Base-by-base conservation (phyloP, 2,113 vertebrate species). In the Mohoua ochrocephala region DNA sequence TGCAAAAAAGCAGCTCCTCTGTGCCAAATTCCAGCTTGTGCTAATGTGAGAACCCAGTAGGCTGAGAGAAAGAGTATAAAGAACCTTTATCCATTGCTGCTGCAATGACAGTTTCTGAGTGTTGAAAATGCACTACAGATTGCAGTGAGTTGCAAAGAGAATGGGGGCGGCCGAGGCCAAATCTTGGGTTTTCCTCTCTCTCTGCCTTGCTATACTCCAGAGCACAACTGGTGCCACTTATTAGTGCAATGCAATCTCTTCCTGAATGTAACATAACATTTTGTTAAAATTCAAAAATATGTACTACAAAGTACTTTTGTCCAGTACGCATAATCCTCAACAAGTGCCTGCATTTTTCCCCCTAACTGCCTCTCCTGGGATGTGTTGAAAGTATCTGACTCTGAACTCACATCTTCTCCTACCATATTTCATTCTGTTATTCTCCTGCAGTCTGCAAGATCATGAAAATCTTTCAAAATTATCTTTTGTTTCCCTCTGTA, bases 11-110 rank as follows among this genome's bases (percentile, higher is more conserved):
- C 83, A 93, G 69, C 31, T 76, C 84, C 92, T 95, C 80, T 89
- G 95, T 90, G 88, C 89, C 91, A 96, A 91, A 96, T 94, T 96
- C 88, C 92, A 80, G 71, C 76, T 91, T 88, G 73, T 86, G 87
- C 42, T 94, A 96, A 90, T 94, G 91, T 89, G 70, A 89, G 91
- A 96, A 96, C 50, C 89, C 78, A 91, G 81, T 69, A 95, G 84
- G 84, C 88, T 90, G 87, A 94, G 42, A 87, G 61, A 87, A 96
- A 71, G 82, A 91, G 70, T 70, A 93, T 79, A 92, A 95, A 94
- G 93, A 95, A 91, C 60, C 70, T 96, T 95, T 90, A 94, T 87
- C 87, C 37, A 9, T 45, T 91, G 74, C 91, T 93, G 28, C 53
- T 85, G 87, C 65, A 89, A 57, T 79, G 57, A 64, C 53, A 82